Percentiles rank a stretch among this genome's conserved stretches.
Evolutionary conservation across 1,140 invertebrate genomes (phyloP).

Genomic region (Glossosoma conforme): DNA sequence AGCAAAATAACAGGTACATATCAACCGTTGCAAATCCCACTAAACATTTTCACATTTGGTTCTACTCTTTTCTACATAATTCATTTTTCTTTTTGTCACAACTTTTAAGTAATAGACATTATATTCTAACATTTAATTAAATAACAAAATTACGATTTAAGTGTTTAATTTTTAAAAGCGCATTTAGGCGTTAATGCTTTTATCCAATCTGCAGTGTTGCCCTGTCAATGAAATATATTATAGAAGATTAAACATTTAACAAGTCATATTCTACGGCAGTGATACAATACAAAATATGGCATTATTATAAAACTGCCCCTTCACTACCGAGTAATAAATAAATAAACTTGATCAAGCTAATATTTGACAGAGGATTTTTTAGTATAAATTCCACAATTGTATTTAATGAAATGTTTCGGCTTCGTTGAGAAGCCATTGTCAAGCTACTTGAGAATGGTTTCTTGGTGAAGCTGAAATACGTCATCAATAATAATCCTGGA

Average conservation of each 20-base stretch:
- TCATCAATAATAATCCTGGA: too few species aligned
- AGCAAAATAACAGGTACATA: conserved; percentile 32
- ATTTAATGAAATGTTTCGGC: too few species aligned
- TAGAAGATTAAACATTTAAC: background rate
- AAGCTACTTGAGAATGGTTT: too few species aligned
- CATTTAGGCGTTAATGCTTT: conserved; percentile 25
- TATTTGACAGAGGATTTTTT: too few species aligned
- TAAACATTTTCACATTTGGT: conserved; percentile 23
- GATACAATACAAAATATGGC: background rate
- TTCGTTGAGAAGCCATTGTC: too few species aligned
- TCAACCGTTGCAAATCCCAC: conserved; percentile 28
- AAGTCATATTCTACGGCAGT: background rate
- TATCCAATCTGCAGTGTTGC: conserved; percentile 19
- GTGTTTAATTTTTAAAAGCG: conserved; percentile 25
- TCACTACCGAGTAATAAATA: background rate
- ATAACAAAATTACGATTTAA: conserved; percentile 22
- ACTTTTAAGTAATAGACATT: conserved; percentile 27
- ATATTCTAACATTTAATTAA: conserved; percentile 30
- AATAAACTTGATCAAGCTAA: too few species aligned
- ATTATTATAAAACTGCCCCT: background rate
- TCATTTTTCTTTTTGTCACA: conserved; percentile 24
- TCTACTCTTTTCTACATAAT: conserved; percentile 20
- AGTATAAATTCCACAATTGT: too few species aligned
- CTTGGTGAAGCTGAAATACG: too few species aligned
- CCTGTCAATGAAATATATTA: conserved; percentile 20